phyloP scores from a whole-genome alignment of 2,888 invertebrate genomes.

The Xylocampa areola region DNA sequence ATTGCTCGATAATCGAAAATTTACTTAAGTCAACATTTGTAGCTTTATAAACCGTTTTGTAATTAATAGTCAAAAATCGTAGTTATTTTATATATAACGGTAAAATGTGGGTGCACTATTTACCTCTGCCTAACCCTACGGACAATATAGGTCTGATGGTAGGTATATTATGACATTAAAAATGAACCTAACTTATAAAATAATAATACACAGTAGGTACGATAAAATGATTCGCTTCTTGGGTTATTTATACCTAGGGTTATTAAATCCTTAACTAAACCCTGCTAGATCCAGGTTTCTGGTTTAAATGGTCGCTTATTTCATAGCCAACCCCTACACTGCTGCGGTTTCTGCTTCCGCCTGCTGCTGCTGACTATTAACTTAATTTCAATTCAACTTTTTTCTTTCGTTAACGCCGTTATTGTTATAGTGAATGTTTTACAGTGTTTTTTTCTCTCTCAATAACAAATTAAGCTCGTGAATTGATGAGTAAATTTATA shows the following conservation, averaged over 20 bases:
- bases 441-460: conserved; percentile 65
- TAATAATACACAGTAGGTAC: too few species aligned
- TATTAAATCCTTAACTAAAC: conserved; percentile 28
- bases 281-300: conserved; percentile 24
- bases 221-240: too few species aligned
- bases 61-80: too few species aligned
- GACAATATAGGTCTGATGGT: too few species aligned
- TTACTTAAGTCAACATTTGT: too few species aligned
- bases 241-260: conserved; percentile 1
- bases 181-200: too few species aligned
- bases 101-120: too few species aligned
- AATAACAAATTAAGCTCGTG: conserved; percentile 41
- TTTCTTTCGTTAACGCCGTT: conserved; percentile 76
- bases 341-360: conserved; percentile 75
- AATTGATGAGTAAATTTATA: conserved; percentile 1
- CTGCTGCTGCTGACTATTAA: conserved; percentile 79
- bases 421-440: conserved; percentile 70
- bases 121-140: too few species aligned
- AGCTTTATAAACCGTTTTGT: too few species aligned
- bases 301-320: conserved; percentile 47
- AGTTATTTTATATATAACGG: too few species aligned
- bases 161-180: too few species aligned
- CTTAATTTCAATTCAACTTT: conserved; percentile 79
- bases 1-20: too few species aligned
- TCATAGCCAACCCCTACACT: conserved; percentile 64